These are phyloP conservation scores for Galeopterus variegatus DNA, from an alignment of 2,113 vertebrate genomes.

Conservation along the genomic window DNA sequence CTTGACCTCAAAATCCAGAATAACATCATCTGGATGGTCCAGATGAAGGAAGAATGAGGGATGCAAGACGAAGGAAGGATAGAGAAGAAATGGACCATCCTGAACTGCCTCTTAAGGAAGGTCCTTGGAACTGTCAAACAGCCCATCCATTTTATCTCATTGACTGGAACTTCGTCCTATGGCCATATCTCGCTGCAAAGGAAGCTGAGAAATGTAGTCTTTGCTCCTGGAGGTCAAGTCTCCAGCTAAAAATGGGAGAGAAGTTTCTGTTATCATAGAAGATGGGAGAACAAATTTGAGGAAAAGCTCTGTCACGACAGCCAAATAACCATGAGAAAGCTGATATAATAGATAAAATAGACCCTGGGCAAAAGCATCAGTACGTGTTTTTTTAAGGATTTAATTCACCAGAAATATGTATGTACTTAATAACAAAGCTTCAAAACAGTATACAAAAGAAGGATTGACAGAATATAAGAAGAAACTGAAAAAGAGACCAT, in stretches of 20 bases:
- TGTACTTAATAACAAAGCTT: neutral
- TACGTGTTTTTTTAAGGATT: neutral
- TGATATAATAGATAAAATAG: neutral
- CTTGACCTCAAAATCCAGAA: neutral
- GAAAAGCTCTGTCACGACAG: neutral
- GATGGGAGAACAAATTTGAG: neutral
- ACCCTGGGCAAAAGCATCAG: neutral
- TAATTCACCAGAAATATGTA: neutral
- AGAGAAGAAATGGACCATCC: neutral
- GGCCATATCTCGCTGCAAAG: neutral
- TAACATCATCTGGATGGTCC: neutral
- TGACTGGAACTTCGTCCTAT: neutral
- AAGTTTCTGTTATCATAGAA: neutral
- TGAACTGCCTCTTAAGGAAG: neutral
- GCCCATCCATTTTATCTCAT: neutral
- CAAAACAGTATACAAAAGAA: neutral
- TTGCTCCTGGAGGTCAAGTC: neutral
- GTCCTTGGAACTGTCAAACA: neutral
- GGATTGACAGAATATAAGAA: slow-evolving; percentile 8
- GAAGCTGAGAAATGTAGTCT: neutral
- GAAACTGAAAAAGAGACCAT: neutral
- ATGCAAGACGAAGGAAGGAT: neutral
- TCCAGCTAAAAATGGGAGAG: neutral
- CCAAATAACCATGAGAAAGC: neutral
- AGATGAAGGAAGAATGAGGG: neutral